Evolutionary conservation across 2,888 invertebrate species (phyloP).

Genomic region (Diplolepis rosae): DNA sequence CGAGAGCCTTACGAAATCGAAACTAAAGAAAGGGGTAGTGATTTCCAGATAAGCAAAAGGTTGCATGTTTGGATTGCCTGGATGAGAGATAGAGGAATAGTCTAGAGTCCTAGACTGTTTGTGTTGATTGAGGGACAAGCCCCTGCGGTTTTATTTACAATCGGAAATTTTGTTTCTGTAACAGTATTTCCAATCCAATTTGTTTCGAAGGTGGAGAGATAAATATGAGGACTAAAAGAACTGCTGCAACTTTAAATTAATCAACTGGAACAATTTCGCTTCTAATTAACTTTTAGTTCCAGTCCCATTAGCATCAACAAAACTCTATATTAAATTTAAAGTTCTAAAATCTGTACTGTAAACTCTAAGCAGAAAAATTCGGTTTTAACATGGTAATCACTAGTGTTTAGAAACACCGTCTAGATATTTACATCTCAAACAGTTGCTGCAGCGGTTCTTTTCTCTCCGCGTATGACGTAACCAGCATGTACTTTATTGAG

Average conservation of each 20-base stretch:
- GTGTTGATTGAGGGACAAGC: neutral
- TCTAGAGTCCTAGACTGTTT: no score
- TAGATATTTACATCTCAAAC: constrained; percentile 31
- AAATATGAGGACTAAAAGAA: neutral
- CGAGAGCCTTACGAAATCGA: constrained; percentile 41
- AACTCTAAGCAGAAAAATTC: constrained; percentile 6
- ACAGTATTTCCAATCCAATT: neutral
- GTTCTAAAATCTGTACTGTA: neutral
- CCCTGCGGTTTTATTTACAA: neutral
- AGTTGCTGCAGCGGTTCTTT: constrained; percentile 29
- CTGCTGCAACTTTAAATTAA: neutral
- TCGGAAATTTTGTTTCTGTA: neutral
- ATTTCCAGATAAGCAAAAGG: constrained; percentile 17
- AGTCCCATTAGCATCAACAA: neutral
- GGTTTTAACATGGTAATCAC: constrained; percentile 20
- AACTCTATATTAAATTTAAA: neutral
- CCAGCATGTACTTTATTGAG: constrained; percentile 23
- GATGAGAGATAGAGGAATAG: neutral
- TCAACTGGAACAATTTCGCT: neutral
- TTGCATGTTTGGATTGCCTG: neutral
- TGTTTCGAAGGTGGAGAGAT: neutral
- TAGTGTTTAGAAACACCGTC: constrained; percentile 22
- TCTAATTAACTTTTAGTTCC: neutral
- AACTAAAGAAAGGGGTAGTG: constrained; percentile 33
- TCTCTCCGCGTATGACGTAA: constrained; percentile 16